Evolutionary conservation across 2,113 vertebrate genomes (phyloP).

Genomic region (Sarotherodon lohbergeri): DNA sequence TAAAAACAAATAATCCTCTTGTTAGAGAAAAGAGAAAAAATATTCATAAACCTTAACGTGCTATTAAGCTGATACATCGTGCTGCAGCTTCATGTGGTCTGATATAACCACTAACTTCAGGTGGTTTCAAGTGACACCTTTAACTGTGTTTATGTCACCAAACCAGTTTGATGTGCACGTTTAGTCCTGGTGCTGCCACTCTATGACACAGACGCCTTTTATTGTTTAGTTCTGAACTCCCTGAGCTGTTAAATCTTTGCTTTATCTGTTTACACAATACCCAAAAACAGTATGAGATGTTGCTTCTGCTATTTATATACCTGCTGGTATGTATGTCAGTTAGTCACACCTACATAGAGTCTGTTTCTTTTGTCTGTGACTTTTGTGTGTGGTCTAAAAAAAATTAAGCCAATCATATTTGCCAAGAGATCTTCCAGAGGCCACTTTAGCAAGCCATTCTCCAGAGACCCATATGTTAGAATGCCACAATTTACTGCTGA

Average conservation of each 20-base stretch:
- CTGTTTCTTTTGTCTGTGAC: neutral
- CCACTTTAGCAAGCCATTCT: neutral
- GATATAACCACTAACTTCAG: neutral
- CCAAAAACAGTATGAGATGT: neutral
- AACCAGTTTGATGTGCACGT: neutral
- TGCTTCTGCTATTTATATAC: neutral
- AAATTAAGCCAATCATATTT: neutral
- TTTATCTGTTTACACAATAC: neutral
- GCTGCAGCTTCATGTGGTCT: neutral
- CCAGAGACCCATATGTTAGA: neutral
- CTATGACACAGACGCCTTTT: neutral
- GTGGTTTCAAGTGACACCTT: neutral
- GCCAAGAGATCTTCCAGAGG: neutral
- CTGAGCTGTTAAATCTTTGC: neutral
- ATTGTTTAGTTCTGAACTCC: neutral
- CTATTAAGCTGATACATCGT: fast-evolving
- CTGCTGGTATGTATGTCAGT: neutral
- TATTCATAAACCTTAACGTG: neutral
- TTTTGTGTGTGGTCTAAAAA: neutral
- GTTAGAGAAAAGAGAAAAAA: neutral
- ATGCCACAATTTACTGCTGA: neutral
- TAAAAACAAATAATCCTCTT: neutral
- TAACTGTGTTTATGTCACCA: neutral
- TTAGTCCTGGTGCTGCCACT: fast-evolving
- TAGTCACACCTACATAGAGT: neutral